A percentile compares a stretch with the other conserved stretches of the same genome.
Conservation (phyloP, 1,140 invertebrate species). For the Cydia amplana region DNA sequence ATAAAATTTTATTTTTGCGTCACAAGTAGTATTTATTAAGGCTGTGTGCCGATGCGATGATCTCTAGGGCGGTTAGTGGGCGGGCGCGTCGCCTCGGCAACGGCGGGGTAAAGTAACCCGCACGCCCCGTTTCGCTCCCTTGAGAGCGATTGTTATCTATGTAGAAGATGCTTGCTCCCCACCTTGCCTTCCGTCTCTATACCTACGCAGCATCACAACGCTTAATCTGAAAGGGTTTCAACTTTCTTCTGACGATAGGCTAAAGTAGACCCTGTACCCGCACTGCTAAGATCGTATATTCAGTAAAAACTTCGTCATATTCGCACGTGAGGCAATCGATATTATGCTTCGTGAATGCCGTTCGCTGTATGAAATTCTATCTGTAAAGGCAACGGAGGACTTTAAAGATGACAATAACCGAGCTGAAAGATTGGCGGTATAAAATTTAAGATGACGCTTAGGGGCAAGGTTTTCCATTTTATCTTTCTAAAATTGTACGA, state of each 20-base stretch:
- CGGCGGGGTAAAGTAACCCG: constrained; percentile 57
- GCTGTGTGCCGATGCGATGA: constrained; percentile 55
- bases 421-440: constrained; percentile 10
- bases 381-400: constrained; percentile 38
- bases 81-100: constrained; percentile 64
- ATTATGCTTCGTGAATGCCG: constrained; percentile 39
- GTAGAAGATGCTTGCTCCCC: constrained; percentile 62
- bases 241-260: constrained; percentile 30
- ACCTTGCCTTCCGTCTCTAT: constrained; percentile 58
- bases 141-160: constrained; percentile 71
- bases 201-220: constrained; percentile 60
- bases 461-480: neutral
- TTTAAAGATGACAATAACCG: constrained; percentile 34
- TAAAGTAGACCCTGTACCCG: neutral
- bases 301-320: neutral
- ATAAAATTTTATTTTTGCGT: constrained; percentile 74
- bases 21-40: constrained; percentile 69
- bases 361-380: constrained; percentile 38
- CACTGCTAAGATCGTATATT: neutral
- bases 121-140: constrained; percentile 67
- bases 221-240: constrained; percentile 73
- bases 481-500: constrained; percentile 9
- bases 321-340: constrained; percentile 43
- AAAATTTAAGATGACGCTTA: constrained; percentile 30
- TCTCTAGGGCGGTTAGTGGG: constrained; percentile 61